A percentile compares a stretch with the other conserved stretches of the same genome.
Evolutionary conservation across 2,888 invertebrate genomes (phyloP).

Genomic region (Isoperla grammatica): DNA sequence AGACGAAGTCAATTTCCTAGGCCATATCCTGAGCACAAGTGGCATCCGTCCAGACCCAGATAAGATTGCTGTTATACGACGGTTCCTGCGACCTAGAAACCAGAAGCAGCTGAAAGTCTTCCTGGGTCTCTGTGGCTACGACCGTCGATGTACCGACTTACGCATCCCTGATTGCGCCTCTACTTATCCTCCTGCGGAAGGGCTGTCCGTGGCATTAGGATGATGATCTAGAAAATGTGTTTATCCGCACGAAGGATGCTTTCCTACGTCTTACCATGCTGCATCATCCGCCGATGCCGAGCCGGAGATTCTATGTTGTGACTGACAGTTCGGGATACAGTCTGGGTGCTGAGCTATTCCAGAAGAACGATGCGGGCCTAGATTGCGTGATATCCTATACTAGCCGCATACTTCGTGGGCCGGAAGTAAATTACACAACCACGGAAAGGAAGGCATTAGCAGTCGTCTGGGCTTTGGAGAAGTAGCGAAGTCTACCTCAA

Average conservation of each 20-base stretch:
- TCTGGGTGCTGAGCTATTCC: constrained; percentile 27
- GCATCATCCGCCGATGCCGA: constrained; percentile 25
- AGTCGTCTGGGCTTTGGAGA: constrained; percentile 26
- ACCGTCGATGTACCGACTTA: constrained; percentile 7
- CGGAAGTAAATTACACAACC: constrained; percentile 25
- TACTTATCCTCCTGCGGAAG: constrained; percentile 20
- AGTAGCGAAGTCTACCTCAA: constrained; percentile 29
- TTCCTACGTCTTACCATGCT: constrained; percentile 14
- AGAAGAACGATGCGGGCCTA: constrained; percentile 19
- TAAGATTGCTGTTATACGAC: constrained; percentile 24
- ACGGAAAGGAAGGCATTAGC: constrained; percentile 28
- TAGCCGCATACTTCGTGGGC: constrained; percentile 21
- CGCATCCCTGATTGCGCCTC: constrained; percentile 16
- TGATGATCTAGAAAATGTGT: constrained; percentile 14
- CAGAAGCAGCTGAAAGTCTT: constrained; percentile 16
- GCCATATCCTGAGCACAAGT: constrained; percentile 16
- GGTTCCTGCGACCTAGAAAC: constrained; percentile 24
- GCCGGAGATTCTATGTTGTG: constrained; percentile 21
- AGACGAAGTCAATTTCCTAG: constrained; percentile 9
- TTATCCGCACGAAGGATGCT: not conserved
- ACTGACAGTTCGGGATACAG: constrained; percentile 27
- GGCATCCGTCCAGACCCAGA: constrained; percentile 25
- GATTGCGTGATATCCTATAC: constrained; percentile 25
- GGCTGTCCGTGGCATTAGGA: constrained; percentile 19
- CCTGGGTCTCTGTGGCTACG: constrained; percentile 21